A percentile compares a stretch with the other conserved stretches of the same genome.
Conservation (phyloP, 2,888 invertebrate genomes). For the Acanthosoma haemorrhoidale region DNA sequence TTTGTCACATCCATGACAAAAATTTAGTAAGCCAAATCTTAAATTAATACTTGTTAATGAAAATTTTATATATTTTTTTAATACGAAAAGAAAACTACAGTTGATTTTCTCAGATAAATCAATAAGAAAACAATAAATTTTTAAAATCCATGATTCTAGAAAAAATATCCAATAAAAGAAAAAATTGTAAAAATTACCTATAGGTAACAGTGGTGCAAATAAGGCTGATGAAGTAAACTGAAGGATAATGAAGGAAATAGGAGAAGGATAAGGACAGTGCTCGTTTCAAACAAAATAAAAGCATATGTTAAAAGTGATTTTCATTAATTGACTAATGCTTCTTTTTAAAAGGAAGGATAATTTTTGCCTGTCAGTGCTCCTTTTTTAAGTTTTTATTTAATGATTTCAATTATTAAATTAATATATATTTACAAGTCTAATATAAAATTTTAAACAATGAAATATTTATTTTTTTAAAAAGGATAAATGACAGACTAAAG, state of each 20-base stretch:
- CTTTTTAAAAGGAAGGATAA: conserved; percentile 19
- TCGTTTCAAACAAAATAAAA: neutral
- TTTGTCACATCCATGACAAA: too few relatives aligned
- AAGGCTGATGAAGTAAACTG: neutral
- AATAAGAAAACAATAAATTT: too few relatives aligned
- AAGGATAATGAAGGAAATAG: neutral
- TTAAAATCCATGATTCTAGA: too few relatives aligned
- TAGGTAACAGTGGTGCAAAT: too few relatives aligned
- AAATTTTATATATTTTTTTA: too few relatives aligned
- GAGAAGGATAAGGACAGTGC: neutral
- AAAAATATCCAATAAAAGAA: neutral
- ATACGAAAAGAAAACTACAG: too few relatives aligned
- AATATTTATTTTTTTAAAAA: neutral
- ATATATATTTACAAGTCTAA: neutral
- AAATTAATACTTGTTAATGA: too few relatives aligned
- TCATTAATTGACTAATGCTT: conserved; percentile 15
- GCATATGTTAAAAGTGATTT: neutral
- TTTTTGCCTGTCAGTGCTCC: conserved; percentile 11
- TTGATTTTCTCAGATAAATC: too few relatives aligned
- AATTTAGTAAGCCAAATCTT: too few relatives aligned
- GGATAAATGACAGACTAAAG: conserved; percentile 1
- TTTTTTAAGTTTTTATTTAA: neutral
- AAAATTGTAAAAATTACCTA: neutral
- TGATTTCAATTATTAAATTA: neutral
- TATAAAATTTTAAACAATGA: neutral